phyloP scores from a whole-genome alignment of 2,113 vertebrate genomes.

The Ahaetulla prasina region DNA sequence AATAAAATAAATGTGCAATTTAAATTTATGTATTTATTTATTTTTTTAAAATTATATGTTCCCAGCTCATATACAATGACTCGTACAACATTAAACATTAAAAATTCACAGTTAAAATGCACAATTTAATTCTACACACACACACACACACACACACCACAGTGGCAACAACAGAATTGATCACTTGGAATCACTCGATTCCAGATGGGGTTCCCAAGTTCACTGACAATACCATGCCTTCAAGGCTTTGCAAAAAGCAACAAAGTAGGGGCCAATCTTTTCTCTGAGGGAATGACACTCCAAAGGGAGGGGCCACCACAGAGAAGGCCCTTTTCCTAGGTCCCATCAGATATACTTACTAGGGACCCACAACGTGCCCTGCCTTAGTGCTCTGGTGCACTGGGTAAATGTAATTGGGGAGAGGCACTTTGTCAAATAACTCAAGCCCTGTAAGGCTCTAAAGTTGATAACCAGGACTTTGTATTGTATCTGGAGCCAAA shows the following conservation, averaged over 20 bases:
- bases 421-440: background rate
- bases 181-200: no score
- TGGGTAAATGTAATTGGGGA: background rate
- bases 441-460: background rate
- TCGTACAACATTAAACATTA: background rate
- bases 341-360: background rate
- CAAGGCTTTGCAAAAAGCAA: background rate
- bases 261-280: background rate
- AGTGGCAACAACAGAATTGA: background rate
- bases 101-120: background rate
- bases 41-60: background rate
- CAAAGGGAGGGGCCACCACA: background rate
- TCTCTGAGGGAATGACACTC: background rate
- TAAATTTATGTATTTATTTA: background rate
- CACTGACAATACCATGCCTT: background rate
- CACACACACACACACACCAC: background rate
- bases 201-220: no score
- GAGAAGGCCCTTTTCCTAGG: background rate
- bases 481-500: background rate
- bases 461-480: background rate
- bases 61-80: background rate
- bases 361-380: background rate
- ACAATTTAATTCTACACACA: background rate
- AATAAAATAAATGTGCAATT: background rate
- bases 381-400: background rate